Evolutionary conservation across 2,888 invertebrate species (phyloP), one percentile per base, ranked within the genome.

Genomic region (Drosophila ezoana): DNA sequence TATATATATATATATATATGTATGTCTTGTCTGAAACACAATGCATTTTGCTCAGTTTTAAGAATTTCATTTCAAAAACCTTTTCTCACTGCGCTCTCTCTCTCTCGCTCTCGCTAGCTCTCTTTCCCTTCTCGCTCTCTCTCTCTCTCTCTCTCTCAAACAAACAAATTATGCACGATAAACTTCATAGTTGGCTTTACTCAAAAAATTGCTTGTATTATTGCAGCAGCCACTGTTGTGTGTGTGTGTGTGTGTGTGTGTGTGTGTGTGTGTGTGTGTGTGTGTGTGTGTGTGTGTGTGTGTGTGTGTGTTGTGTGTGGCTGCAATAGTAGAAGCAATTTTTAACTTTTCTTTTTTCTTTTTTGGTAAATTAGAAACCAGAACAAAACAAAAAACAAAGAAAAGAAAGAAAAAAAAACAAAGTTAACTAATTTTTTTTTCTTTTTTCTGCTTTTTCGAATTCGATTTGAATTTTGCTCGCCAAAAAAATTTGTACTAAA

Each of bases 401-500:
- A 47, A 47, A 48, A 11, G 48, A 44, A 48, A 18, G 18, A 18
- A 52, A 49, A 49, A 35, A 13, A 56, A 47, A 65, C 52, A 69
- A 61, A 60, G 59, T 63, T 73, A 56, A 78, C 68, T 64, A 70
- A 71, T 61, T 67, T 56, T 51, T 51, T 37, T 45, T 40, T 38
- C n/a, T 41, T 51, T 45, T 52, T 14, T 20, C 28, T 43, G 20
- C 20, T 49, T 73, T 73, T 53, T 47, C 44, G 37, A 63, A 43
- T 58, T 58, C 37, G 43, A 57, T 78, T 78, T 78, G 72, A 62
- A 63, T 65, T 78, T 86, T 78, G 86, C 52, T 82, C 76, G 67
- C 74, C 70, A 76, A 84, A 77, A 41, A 78, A 66, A 82, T 79
- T 82, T 82, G 62, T 66, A 82, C 83, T 83, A 83, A 84, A 83